Conservation (phyloP, 2,888 invertebrate species). For the Psococerastis gibbosa region DNA sequence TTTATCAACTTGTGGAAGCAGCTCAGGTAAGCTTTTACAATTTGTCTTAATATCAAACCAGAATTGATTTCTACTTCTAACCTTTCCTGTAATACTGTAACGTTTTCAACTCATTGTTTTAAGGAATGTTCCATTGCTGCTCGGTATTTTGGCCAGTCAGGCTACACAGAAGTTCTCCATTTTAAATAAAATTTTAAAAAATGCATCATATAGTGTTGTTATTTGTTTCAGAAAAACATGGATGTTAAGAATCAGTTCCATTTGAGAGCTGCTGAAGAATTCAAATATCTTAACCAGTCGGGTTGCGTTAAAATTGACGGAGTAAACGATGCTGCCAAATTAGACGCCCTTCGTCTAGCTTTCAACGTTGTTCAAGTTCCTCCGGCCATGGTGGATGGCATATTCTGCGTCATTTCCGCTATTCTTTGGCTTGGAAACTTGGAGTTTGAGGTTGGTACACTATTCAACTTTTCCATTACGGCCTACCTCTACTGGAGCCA, state of each 20-base stretch:
- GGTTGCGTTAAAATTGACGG: slow-evolving; percentile 50
- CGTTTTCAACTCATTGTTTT: no score
- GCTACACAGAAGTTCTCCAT: no score
- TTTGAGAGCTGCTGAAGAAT: slow-evolving; percentile 53
- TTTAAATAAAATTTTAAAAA: no score
- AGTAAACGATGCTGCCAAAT: slow-evolving; percentile 42
- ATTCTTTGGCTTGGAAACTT: slow-evolving; percentile 84
- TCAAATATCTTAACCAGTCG: slow-evolving; percentile 66
- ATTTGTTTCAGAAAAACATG: slow-evolving; percentile 48
- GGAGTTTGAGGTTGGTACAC: slow-evolving; percentile 41
- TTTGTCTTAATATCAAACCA: slow-evolving; percentile 7
- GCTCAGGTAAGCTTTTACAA: slow-evolving; percentile 37
- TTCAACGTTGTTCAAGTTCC: slow-evolving; percentile 79
- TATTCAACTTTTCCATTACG: neutral
- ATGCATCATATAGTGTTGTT: no score
- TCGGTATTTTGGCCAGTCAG: no score
- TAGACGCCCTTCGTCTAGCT: slow-evolving; percentile 71
- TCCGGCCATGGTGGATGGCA: slow-evolving; percentile 67
- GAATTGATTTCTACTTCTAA: no score
- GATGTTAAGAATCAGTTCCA: slow-evolving; percentile 56
- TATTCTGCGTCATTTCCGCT: slow-evolving; percentile 72
- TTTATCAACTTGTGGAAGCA: slow-evolving; percentile 78
- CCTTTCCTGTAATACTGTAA: no score
- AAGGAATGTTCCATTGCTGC: no score
- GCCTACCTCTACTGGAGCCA: no score